These are phyloP conservation scores for Terebella lapidaria DNA, from an alignment of 2,888 invertebrate genomes.

Conservation along the genomic window DNA sequence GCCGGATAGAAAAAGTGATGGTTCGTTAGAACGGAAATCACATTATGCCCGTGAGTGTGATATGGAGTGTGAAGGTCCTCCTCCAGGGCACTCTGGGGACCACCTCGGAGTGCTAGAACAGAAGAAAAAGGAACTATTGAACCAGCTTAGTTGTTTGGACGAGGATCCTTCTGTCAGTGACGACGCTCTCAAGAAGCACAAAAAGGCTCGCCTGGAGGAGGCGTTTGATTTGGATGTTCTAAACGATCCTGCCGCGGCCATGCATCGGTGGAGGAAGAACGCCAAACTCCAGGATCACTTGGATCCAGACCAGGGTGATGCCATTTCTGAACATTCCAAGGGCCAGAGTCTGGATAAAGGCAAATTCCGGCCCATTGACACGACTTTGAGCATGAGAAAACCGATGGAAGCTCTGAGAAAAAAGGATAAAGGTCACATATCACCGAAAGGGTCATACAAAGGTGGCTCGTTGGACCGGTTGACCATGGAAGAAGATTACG, in stretches of 20 bases:
- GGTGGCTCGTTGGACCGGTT: neutral
- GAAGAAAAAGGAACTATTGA: constrained; percentile 45
- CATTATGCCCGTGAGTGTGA: too few species aligned
- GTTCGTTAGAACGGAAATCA: neutral
- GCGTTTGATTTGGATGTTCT: constrained; percentile 13
- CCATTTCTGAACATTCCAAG: neutral
- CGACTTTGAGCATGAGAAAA: constrained; percentile 37
- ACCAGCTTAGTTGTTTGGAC: constrained; percentile 45
- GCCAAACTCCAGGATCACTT: neutral
- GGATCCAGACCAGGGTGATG: neutral
- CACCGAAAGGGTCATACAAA: neutral
- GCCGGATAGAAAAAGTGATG: neutral
- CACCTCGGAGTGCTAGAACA: constrained; percentile 28
- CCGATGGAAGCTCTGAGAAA: constrained; percentile 38
- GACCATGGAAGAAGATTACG: constrained; percentile 6
- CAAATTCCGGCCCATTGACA: constrained; percentile 27
- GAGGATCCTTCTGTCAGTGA: constrained; percentile 30
- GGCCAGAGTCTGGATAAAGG: neutral
- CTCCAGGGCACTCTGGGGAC: constrained; percentile 8
- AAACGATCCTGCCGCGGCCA: neutral
- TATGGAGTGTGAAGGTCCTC: constrained; percentile 4
- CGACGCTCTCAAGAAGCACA: neutral
- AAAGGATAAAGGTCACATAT: neutral
- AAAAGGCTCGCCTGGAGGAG: constrained; percentile 30
- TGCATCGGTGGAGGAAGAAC: constrained; percentile 3